Evolutionary conservation across 2,113 vertebrate species (phyloP).

Genomic region (Bubalus kerabau): DNA sequence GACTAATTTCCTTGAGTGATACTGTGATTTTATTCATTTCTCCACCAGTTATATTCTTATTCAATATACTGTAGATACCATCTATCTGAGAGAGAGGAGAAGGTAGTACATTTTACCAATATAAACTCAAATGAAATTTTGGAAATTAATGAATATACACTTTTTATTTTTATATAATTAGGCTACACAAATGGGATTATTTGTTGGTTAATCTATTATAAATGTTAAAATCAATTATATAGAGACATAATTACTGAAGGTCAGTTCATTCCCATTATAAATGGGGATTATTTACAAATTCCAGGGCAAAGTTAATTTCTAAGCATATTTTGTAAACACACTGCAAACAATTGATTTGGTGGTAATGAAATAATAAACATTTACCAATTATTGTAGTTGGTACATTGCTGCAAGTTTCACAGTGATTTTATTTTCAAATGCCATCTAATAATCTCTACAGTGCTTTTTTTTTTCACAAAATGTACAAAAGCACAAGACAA

Average conservation of each 20-base stretch:
- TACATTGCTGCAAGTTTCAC: background rate
- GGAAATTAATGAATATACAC: background rate
- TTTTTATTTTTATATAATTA: background rate
- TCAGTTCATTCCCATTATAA: background rate
- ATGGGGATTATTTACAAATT: background rate
- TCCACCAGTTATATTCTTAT: background rate
- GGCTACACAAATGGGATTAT: background rate
- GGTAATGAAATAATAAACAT: conserved; percentile 24
- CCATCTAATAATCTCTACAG: conserved; percentile 17
- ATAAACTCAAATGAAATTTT: conserved; percentile 23
- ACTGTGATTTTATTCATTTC: background rate
- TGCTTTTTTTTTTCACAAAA: background rate
- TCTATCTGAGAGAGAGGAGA: background rate
- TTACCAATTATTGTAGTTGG: conserved; percentile 12
- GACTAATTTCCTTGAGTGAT: background rate
- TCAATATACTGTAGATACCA: background rate
- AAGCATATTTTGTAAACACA: background rate
- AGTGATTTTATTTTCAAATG: conserved; percentile 54
- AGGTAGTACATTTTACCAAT: background rate
- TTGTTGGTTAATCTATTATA: background rate
- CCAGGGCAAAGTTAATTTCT: background rate
- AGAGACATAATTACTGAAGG: background rate
- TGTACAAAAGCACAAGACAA: conserved; percentile 6
- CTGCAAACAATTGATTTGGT: background rate
- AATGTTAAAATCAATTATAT: background rate